phyloP scores from a whole-genome alignment of 2,888 invertebrate species.

The Sepiola atlantica region DNA sequence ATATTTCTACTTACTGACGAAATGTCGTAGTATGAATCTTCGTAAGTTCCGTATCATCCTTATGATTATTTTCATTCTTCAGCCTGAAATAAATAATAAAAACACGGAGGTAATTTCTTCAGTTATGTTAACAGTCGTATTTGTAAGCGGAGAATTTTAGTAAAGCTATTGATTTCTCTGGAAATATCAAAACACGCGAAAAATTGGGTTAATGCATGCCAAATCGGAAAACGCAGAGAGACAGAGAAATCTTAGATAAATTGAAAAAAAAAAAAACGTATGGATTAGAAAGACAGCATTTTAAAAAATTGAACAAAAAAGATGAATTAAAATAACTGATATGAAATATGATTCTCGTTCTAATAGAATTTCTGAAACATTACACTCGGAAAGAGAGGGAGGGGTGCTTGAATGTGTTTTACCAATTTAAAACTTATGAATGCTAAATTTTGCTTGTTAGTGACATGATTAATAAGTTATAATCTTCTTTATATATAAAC shows the following conservation, averaged over 20 bases:
- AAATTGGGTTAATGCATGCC: not conserved
- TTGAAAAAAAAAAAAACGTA: not conserved
- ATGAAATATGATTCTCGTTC: not conserved
- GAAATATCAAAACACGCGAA: not conserved
- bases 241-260: not conserved
- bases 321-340: not conserved
- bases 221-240: not conserved
- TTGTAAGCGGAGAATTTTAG: not conserved
- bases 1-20: not conserved
- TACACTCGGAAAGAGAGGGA: too few relatives aligned
- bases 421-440: too few relatives aligned
- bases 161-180: not conserved
- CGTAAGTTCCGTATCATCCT: slow-evolving; percentile 9
- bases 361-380: too few relatives aligned
- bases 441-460: too few relatives aligned
- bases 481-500: too few relatives aligned
- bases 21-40: not conserved
- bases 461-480: too few relatives aligned
- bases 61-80: slow-evolving; percentile 32
- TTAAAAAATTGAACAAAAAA: not conserved
- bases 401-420: too few relatives aligned
- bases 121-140: not conserved
- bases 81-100: not conserved
- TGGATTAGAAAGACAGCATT: not conserved
- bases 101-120: not conserved